These are phyloP conservation scores for Zaprionus tsacasi DNA, from an alignment of 1,140 invertebrate species.

Conservation along the genomic window DNA sequence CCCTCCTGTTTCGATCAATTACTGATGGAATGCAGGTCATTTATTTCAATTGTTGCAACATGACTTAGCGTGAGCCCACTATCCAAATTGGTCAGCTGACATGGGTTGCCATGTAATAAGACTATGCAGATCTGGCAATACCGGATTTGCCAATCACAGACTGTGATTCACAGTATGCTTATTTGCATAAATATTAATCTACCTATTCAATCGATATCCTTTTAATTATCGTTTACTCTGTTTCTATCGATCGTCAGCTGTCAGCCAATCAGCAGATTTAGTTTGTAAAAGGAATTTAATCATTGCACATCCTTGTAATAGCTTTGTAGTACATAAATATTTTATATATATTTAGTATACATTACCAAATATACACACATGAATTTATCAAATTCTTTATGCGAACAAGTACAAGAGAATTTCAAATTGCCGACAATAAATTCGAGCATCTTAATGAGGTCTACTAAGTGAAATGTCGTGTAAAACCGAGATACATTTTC, in stretches of 20 bases:
- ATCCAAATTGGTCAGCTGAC: background rate
- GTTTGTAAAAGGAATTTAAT: no score
- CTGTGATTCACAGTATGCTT: no score
- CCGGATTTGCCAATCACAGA: no score
- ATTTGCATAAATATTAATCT: no score
- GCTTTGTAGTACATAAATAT: no score
- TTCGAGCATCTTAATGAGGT: constrained; percentile 7
- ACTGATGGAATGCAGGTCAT: constrained; percentile 15
- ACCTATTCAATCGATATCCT: no score
- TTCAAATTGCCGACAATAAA: constrained; percentile 23
- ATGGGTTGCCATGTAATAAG: background rate
- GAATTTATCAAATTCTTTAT: background rate
- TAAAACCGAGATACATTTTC: constrained; percentile 8
- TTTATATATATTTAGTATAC: no score
- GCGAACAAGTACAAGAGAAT: background rate
- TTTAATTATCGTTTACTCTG: no score
- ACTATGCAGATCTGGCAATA: background rate
- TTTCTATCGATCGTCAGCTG: no score
- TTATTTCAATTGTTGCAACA: constrained; percentile 21
- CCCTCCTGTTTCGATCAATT: background rate
- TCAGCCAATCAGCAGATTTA: no score
- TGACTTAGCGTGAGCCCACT: background rate
- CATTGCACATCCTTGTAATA: no score
- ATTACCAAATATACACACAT: background rate
- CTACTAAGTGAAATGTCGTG: constrained; percentile 22